Percentiles rank a stretch among this genome's conserved stretches.
phyloP scores from a whole-genome alignment of 2,797 vertebrate genomes.

The Mionectes olivaceus region DNA sequence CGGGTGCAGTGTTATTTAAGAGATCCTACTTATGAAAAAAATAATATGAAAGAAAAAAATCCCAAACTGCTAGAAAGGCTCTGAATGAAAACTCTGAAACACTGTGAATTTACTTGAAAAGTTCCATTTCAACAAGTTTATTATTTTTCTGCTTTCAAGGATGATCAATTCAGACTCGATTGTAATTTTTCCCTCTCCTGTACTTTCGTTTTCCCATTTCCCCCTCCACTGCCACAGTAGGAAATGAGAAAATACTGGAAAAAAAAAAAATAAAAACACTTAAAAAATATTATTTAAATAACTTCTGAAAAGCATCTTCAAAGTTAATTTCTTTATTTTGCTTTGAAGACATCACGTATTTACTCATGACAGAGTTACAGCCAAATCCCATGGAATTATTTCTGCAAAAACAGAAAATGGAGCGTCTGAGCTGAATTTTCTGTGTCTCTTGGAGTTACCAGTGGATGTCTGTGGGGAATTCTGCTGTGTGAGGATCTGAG shows the following conservation, averaged over 20 bases:
- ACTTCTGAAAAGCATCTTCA: background rate
- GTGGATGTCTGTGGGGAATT: rapidly evolving
- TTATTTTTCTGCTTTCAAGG: background rate
- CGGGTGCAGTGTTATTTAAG: background rate
- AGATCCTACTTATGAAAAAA: background rate
- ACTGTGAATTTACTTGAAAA: background rate
- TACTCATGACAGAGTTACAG: rapidly evolving
- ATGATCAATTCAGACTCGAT: background rate
- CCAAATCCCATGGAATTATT: rapidly evolving
- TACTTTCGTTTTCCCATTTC: background rate
- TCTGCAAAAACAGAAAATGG: rapidly evolving
- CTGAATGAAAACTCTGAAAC: background rate
- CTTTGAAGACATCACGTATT: rapidly evolving
- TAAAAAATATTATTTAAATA: background rate
- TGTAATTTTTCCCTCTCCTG: background rate
- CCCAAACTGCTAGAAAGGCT: background rate
- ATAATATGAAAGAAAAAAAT: background rate
- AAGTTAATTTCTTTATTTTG: background rate
- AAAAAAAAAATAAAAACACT: background rate
- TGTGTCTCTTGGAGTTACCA: rapidly evolving
- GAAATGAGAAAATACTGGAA: background rate
- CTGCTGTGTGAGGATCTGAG: rapidly evolving
- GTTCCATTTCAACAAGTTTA: background rate
- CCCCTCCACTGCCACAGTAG: background rate
- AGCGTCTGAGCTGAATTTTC: rapidly evolving